These are phyloP conservation scores for Pyxicephalus adspersus DNA, from an alignment of 2,113 vertebrate genomes.

Conservation along the genomic window DNA sequence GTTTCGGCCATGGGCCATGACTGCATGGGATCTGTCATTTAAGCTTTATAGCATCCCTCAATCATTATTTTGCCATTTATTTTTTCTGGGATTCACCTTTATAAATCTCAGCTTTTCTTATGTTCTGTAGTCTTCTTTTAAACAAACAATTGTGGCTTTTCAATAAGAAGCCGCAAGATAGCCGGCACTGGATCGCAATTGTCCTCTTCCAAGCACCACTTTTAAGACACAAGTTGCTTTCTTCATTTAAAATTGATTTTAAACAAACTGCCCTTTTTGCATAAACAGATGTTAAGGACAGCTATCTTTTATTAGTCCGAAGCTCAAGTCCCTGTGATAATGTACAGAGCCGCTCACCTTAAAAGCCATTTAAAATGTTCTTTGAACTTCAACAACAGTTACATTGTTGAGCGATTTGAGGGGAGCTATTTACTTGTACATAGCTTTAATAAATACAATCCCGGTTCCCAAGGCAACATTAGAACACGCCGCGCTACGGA, in stretches of 20 bases:
- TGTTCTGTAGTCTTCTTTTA: no score
- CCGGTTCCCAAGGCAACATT: constrained; percentile 21
- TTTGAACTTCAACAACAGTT: constrained; percentile 5
- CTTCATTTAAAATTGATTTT: constrained; percentile 2
- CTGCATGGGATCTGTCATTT: no score
- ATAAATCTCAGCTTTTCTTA: no score
- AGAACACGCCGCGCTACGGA: not conserved
- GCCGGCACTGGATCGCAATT: no score
- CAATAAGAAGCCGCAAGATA: no score
- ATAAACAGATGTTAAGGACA: not conserved
- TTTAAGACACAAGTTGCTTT: no score
- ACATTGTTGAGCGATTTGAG: constrained; percentile 23
- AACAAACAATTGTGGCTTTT: no score
- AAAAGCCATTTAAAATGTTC: not conserved
- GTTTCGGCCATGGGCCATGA: no score
- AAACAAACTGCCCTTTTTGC: constrained; percentile 4
- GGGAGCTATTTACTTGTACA: constrained; percentile 30
- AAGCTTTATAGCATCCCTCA: no score
- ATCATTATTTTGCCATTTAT: no score
- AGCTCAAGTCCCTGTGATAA: not conserved
- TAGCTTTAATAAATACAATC: constrained; percentile 37
- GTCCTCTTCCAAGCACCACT: no score
- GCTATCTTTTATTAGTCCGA: not conserved
- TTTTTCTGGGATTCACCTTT: no score
- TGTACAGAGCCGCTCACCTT: not conserved